phyloP scores from a whole-genome alignment of 2,797 vertebrate genomes.

The Phrynocephalus vlangalii region DNA sequence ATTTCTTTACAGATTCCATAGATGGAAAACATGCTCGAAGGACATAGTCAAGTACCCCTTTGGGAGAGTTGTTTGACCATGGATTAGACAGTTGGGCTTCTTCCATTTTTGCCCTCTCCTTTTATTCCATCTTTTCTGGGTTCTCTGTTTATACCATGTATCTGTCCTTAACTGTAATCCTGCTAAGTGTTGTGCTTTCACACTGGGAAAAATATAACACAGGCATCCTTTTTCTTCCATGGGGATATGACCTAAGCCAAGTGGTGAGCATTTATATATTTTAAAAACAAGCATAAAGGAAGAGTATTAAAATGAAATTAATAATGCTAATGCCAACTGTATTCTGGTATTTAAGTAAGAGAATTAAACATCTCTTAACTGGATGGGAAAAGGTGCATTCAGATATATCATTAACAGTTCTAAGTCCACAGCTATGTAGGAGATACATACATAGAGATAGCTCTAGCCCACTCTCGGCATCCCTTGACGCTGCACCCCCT shows the following conservation, averaged over 20 bases:
- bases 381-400: neutral
- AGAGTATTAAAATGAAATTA: slow-evolving; percentile 47
- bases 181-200: slow-evolving; percentile 77
- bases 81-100: slow-evolving; percentile 79
- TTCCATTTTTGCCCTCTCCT: slow-evolving; percentile 75
- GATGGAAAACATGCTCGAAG: slow-evolving; percentile 79
- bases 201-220: slow-evolving; percentile 80
- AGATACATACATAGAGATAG: too few species aligned
- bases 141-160: slow-evolving; percentile 74
- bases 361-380: slow-evolving; percentile 53
- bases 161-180: slow-evolving; percentile 70
- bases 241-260: slow-evolving; percentile 78
- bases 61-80: slow-evolving; percentile 78
- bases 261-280: slow-evolving; percentile 72
- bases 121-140: slow-evolving; percentile 76
- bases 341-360: slow-evolving; percentile 49
- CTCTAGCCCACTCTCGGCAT: too few species aligned
- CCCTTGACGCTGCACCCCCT: too few species aligned
- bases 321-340: slow-evolving; percentile 36
- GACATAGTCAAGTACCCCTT: slow-evolving; percentile 75
- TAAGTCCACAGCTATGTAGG: slow-evolving; percentile 29
- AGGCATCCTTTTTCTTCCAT: slow-evolving; percentile 77
- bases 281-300: slow-evolving; percentile 25
- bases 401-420: slow-evolving; percentile 26
- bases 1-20: slow-evolving; percentile 70